Evolutionary conservation across 2,888 invertebrate genomes (phyloP).

Genomic region (Tillus elongatus): DNA sequence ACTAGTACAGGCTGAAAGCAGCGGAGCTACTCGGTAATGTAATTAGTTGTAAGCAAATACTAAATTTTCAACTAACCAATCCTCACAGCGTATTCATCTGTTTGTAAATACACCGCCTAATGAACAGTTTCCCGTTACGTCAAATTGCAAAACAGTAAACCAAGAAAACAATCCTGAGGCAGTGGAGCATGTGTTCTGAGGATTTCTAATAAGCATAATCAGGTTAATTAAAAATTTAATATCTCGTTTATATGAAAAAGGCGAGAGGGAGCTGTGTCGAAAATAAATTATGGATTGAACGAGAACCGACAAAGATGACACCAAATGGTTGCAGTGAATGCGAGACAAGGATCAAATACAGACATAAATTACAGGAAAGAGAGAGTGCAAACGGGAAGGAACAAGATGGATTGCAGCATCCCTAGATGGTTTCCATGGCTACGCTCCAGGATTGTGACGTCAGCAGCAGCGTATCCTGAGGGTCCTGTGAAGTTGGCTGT

Average conservation of each 20-base stretch:
- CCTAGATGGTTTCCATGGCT: slow-evolving; percentile 39
- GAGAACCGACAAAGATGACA: slow-evolving; percentile 24
- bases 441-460: slow-evolving; percentile 37
- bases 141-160: too few species aligned
- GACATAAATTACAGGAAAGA: slow-evolving; percentile 35
- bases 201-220: slow-evolving; percentile 15
- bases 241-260: slow-evolving; percentile 30
- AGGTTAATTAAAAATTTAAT: slow-evolving; percentile 30
- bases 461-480: slow-evolving; percentile 23
- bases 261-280: slow-evolving; percentile 25
- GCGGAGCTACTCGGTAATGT: too few species aligned
- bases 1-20: too few species aligned
- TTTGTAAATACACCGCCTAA: too few species aligned
- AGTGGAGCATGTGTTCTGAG: neutral
- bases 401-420: slow-evolving; percentile 38
- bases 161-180: too few species aligned
- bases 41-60: too few species aligned
- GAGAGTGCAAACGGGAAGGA: slow-evolving; percentile 31
- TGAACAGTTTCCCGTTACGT: too few species aligned
- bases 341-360: slow-evolving; percentile 25
- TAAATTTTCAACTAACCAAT: too few species aligned
- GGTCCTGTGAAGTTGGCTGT: too few species aligned
- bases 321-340: slow-evolving; percentile 17
- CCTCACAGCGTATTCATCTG: too few species aligned
- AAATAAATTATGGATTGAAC: slow-evolving; percentile 38